Evolutionary conservation across 1,140 invertebrate genomes (phyloP), one percentile per base, ranked within the genome.

Genomic region (Choristoneura fumiferana): DNA sequence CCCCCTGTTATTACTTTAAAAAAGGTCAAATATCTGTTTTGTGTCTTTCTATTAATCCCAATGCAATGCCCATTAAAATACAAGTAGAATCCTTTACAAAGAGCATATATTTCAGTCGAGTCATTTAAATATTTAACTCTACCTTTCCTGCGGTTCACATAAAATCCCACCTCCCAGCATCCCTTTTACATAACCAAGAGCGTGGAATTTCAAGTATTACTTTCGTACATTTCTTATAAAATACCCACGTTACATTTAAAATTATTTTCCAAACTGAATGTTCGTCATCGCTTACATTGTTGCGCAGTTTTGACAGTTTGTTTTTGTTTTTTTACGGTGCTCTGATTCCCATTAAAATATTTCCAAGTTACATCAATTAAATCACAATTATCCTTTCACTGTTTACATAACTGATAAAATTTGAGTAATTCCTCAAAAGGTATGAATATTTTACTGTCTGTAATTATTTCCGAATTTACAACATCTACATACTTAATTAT

Each of bases 321-420:
- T 49, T 33, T 8, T 49, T 22, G 40, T 40, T 15, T 29, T n/a
- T n/a, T 29, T 49, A 18, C 29, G 43, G 22, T n/a, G 22, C 18
- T n/a, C 15, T 2, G 15, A 4, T 45, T 45, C 40, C 5, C 40
- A 45, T 45, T 29, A 3, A 45, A 12, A 49, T 18, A 8, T 49
- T 12, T 49, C 8, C 43, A 49, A 14, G 12, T 45, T 5, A 22
- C 43, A 18, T 49, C 43, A 49, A 49, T 49, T 22, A 49, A 49
- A 49, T 22, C 29, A 49, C 43, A 29, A 49, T 49, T 33, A n/a
- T 18, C 43, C 43, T 49, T 49, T 49, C 43, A 49, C 43, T 49
- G 40, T 22, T 49, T 29, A 49, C 43, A 12, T 49, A 49, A 49
- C 29, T 49, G 15, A 43, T 49, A 49, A 49, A 12, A 22, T 29